These are phyloP conservation scores for Hemicordylus capensis DNA, from an alignment of 2,113 vertebrate genomes.

Conservation along the genomic window DNA sequence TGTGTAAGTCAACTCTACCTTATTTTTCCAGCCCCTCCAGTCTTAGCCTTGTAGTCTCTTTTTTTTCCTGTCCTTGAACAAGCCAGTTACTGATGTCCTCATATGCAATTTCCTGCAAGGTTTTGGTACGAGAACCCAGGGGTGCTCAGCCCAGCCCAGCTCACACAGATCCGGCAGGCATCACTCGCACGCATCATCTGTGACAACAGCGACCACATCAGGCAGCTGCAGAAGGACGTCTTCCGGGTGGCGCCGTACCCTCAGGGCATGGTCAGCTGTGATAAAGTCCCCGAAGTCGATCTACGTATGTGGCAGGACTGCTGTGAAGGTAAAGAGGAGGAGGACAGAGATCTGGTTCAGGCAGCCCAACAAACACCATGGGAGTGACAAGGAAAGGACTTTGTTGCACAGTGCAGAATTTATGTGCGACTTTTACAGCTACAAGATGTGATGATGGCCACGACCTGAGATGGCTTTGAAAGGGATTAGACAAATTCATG, in stretches of 20 bases:
- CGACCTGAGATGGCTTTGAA: too few relatives aligned
- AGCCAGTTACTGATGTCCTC: conserved; percentile 17
- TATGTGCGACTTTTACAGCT: too few relatives aligned
- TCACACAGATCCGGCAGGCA: conserved; percentile 70
- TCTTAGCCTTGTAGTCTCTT: neutral
- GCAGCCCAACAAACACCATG: too few relatives aligned
- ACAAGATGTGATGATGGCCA: too few relatives aligned
- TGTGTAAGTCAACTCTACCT: neutral
- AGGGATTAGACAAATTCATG: too few relatives aligned
- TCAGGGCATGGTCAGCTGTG: conserved; percentile 68
- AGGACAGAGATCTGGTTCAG: rapidly evolving
- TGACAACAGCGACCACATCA: conserved; percentile 76
- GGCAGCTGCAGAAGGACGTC: conserved; percentile 72
- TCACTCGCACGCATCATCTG: conserved; percentile 76
- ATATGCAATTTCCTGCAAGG: conserved; percentile 50
- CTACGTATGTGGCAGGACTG: conserved; percentile 76
- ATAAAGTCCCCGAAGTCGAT: conserved; percentile 64
- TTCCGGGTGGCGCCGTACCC: conserved; percentile 70
- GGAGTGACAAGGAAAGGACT: too few relatives aligned
- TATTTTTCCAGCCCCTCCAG: neutral
- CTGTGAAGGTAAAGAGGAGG: conserved; percentile 69
- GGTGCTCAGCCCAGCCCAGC: conserved; percentile 64
- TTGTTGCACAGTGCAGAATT: too few relatives aligned
- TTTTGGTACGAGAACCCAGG: conserved; percentile 78
- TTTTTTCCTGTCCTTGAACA: neutral